Evolutionary conservation across 2,113 vertebrate genomes (phyloP), one percentile per base, ranked within the genome.

Genomic region (Lasiurus borealis): DNA sequence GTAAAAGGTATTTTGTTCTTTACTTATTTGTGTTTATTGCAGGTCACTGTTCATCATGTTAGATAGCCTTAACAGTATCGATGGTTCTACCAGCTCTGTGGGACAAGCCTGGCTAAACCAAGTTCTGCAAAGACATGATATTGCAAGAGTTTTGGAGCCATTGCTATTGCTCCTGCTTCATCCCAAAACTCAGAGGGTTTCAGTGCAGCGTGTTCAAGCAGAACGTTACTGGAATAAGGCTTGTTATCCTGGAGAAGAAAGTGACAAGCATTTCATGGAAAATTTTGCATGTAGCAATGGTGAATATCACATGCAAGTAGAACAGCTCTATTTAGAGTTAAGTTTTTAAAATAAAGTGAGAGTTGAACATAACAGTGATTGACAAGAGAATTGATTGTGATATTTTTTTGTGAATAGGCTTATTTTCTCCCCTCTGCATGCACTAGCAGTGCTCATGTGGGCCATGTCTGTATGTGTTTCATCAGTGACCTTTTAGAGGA

Each of bases 21-120:
- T 97, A 12, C 29, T 95, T 95, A 16, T 80, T 91, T 68, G 18
- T 85, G 66, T 97, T 97, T 78, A 66, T 97, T 94, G 27, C 97
- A 99, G 99, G 95, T 99, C 99, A 97, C 98, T 99, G 5, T 99
- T 99, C 98, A 99, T 99, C 97, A 99, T 99, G 99, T 97, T 99
- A 54, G 99, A 99, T 96, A 99, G 99, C 97, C 98, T 99, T 88
- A 99, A 99, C 96, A 99, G 99, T 94, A 99, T 99, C 93, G 99
- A 99, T 98, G 99, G 99, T n/a, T 99, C 99, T 50, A 99, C 98
- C 0, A 99, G 99, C 87, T 99, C 99, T 66, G 99, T 99, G 91
- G 99, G 99, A 84, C 99, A 99, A 96, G 99, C 99, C 69, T 99
- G 99, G 99, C 97, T 99, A 91, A 99, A 99, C 98, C 99, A 99